Conservation (phyloP, 2,888 invertebrate species). For the Chaetogeoica ovagalla region DNA sequence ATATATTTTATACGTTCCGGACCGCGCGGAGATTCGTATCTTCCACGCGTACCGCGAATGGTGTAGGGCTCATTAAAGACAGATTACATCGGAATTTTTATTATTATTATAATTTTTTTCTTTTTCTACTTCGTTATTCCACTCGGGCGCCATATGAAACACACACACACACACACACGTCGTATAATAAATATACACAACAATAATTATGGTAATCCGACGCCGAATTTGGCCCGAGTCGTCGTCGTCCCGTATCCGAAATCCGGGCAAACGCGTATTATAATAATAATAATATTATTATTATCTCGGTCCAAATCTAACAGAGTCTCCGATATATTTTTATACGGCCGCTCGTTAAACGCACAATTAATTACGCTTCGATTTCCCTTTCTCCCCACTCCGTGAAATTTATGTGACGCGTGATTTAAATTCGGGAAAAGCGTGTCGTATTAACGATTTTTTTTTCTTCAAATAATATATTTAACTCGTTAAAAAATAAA, state of each 20-base stretch:
- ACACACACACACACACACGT: neutral
- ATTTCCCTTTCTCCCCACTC: neutral
- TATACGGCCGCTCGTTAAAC: conserved; percentile 48
- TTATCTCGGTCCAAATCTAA: conserved; percentile 41
- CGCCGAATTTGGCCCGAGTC: conserved; percentile 40
- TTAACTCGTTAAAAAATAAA: conserved; percentile 3
- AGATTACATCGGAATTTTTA: conserved; percentile 41
- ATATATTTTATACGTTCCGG: neutral
- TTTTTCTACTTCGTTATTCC: neutral
- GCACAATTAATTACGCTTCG: conserved; percentile 49
- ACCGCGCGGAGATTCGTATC: conserved; percentile 30
- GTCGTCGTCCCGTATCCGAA: conserved; percentile 4
- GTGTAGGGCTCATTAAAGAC: conserved; percentile 49
- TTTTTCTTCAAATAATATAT: neutral
- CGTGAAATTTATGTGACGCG: too few relatives aligned
- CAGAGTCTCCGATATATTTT: conserved; percentile 20
- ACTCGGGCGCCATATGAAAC: conserved; percentile 24
- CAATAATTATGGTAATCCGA: conserved; percentile 50
- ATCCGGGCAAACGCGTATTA: conserved; percentile 14
- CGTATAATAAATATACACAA: neutral
- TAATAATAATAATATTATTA: too few relatives aligned
- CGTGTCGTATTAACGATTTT: conserved; percentile 31
- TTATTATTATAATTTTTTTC: neutral
- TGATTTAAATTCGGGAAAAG: conserved; percentile 41
- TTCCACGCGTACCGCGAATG: neutral